These are phyloP conservation scores for Procambarus clarkii DNA, from an alignment of 1,140 invertebrate species.

Conservation along the genomic window DNA sequence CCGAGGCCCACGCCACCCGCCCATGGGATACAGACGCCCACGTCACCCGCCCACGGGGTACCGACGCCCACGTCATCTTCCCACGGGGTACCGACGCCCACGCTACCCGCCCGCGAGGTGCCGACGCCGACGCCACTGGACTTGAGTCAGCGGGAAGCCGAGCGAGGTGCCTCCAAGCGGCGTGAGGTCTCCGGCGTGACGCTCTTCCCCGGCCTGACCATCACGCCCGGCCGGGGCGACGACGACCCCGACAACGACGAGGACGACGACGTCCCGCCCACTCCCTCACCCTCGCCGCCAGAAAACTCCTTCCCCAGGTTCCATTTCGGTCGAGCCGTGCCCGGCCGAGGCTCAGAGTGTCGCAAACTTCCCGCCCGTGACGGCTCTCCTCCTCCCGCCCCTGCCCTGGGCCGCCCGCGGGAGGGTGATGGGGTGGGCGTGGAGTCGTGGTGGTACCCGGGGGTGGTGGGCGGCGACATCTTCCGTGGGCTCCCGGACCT, in stretches of 20 bases:
- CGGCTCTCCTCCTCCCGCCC: slow-evolving; percentile 74
- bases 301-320: slow-evolving; percentile 73
- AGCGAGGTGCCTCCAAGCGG: slow-evolving; percentile 1
- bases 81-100: background rate
- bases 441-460: slow-evolving; percentile 62
- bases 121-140: slow-evolving; percentile 17
- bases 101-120: background rate
- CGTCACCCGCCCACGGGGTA: too few relatives aligned
- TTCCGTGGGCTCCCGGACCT: slow-evolving; percentile 52
- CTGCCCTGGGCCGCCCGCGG: background rate
- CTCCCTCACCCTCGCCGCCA: slow-evolving; percentile 51
- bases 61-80: slow-evolving; percentile 17
- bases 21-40: too few relatives aligned
- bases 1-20: too few relatives aligned
- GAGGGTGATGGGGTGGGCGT: slow-evolving; percentile 39
- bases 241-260: background rate
- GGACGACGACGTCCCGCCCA: slow-evolving; percentile 52
- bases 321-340: slow-evolving; percentile 71
- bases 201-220: slow-evolving; percentile 49
- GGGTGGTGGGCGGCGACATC: slow-evolving; percentile 48
- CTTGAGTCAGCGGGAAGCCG: slow-evolving; percentile 42
- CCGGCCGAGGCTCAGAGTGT: slow-evolving; percentile 50
- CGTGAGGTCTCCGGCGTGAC: slow-evolving; percentile 33
- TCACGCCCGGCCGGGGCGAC: slow-evolving; percentile 17
- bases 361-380: slow-evolving; percentile 71